Conservation (phyloP, 1,140 invertebrate species). For the Melitaea cinxia region DNA sequence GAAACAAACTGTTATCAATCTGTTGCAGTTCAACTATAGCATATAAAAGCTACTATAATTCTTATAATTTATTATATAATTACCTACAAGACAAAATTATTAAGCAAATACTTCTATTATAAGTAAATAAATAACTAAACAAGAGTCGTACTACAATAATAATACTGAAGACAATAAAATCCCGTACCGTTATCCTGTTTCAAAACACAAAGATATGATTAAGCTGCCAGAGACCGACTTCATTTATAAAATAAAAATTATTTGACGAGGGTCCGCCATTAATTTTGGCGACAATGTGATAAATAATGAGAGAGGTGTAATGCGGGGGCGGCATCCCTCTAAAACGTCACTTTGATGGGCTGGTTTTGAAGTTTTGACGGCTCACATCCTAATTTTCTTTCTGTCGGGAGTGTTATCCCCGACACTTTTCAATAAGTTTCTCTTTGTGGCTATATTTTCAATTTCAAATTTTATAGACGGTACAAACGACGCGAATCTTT, state of each 20-base stretch:
- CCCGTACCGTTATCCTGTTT: conserved; percentile 12
- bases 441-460: conserved; percentile 61
- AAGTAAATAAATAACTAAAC: too few relatives aligned
- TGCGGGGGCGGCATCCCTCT: conserved; percentile 75
- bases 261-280: conserved; percentile 79
- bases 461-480: conserved; percentile 43
- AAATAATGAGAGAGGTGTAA: conserved; percentile 80
- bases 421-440: conserved; percentile 66
- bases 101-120: too few relatives aligned
- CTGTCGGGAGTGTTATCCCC: conserved; percentile 48
- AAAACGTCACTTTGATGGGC: conserved; percentile 62
- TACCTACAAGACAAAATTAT: too few relatives aligned
- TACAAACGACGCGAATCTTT: background rate
- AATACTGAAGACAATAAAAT: background rate
- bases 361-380: conserved; percentile 77
- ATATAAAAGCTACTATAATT: too few relatives aligned
- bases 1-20: too few relatives aligned
- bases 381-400: conserved; percentile 78
- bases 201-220: conserved; percentile 73
- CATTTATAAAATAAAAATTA: conserved; percentile 80
- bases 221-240: conserved; percentile 74
- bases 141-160: too few relatives aligned
- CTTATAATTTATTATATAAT: too few relatives aligned
- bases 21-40: too few relatives aligned
- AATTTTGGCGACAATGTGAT: conserved; percentile 80